These are phyloP conservation scores for Trichopoda pennipes DNA, from an alignment of 2,888 invertebrate genomes.

Conservation along the genomic window DNA sequence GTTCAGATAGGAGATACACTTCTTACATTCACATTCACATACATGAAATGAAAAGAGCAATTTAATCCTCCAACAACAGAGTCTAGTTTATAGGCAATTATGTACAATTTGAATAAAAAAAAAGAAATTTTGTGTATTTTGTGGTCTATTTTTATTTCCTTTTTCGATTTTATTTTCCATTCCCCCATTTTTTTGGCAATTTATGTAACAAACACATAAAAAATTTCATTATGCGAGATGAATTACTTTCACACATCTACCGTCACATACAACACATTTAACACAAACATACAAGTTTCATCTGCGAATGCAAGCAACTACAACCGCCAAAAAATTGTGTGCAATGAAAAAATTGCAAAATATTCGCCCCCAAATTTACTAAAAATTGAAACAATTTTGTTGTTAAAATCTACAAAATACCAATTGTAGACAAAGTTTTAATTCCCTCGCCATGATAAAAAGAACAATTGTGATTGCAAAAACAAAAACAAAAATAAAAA, in stretches of 20 bases:
- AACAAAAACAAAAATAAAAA: too few species aligned
- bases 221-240: slow-evolving; percentile 71
- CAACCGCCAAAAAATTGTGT: slow-evolving; percentile 58
- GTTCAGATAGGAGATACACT: too few species aligned
- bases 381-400: slow-evolving; percentile 65
- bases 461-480: slow-evolving; percentile 39
- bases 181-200: slow-evolving; percentile 62
- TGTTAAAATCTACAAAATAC: slow-evolving; percentile 63
- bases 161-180: slow-evolving; percentile 53
- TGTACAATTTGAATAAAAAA: slow-evolving; percentile 70
- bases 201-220: slow-evolving; percentile 68
- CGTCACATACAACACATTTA: slow-evolving; percentile 10
- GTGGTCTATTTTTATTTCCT: slow-evolving; percentile 67
- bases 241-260: slow-evolving; percentile 61
- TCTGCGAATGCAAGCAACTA: slow-evolving; percentile 37
- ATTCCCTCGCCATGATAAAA: slow-evolving; percentile 63
- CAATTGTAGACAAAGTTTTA: slow-evolving; percentile 70
- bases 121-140: slow-evolving; percentile 69
- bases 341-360: slow-evolving; percentile 48
- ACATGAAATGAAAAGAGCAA: slow-evolving; percentile 35
- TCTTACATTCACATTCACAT: not conserved
- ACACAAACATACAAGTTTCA: slow-evolving; percentile 7
- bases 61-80: slow-evolving; percentile 54
- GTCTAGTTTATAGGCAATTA: slow-evolving; percentile 69
- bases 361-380: slow-evolving; percentile 51